A percentile compares a stretch with the other conserved stretches of the same genome.
Evolutionary conservation across 2,113 vertebrate genomes (phyloP).

Genomic region (Neodon shergylaensis): DNA sequence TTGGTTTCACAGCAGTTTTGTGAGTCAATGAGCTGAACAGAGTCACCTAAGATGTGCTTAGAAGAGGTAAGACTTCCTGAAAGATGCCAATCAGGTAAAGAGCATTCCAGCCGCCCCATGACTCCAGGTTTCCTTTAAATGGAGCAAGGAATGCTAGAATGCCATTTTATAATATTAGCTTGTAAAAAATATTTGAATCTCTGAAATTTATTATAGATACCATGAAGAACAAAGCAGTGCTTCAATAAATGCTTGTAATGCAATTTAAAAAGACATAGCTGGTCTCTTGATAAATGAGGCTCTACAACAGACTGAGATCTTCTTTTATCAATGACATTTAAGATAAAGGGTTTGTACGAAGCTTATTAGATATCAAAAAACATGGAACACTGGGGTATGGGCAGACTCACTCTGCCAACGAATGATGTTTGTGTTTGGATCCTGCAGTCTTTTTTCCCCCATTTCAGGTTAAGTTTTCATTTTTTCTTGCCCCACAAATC

Average conservation of each 20-base stretch:
- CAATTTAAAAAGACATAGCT: conserved; percentile 1
- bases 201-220: neutral
- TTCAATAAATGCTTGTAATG: neutral
- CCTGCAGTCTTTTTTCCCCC: neutral
- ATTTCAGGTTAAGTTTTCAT: neutral
- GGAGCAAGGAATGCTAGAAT: neutral
- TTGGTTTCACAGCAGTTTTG: neutral
- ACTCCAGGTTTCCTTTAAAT: neutral
- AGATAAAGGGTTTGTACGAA: neutral
- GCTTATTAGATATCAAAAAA: conserved; percentile 37
- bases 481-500: neutral
- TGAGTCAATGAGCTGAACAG: neutral
- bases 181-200: conserved; percentile 6
- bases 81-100: conserved; percentile 44
- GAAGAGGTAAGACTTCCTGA: conserved; percentile 42
- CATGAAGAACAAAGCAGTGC: neutral
- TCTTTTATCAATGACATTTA: neutral
- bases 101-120: neutral
- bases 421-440: neutral
- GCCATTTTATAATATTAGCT: neutral
- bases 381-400: neutral
- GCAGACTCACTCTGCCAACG: neutral
- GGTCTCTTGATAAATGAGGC: neutral
- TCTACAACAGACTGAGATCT: neutral
- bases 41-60: neutral